phyloP scores from a whole-genome alignment of 2,888 invertebrate genomes.

The Drepana falcataria region DNA sequence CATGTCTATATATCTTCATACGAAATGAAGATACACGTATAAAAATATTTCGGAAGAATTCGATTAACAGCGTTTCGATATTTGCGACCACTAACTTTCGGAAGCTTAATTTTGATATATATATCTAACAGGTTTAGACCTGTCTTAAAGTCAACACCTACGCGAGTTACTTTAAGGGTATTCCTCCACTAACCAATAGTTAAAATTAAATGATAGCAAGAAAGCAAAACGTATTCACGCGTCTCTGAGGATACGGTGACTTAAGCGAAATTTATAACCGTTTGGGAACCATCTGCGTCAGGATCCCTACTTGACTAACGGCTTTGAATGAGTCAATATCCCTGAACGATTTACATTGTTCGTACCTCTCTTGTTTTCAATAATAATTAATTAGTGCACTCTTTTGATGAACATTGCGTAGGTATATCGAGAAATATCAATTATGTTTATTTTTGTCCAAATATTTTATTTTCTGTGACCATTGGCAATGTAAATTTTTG shows the following conservation, averaged over 20 bases:
- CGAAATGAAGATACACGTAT: no score
- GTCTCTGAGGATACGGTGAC: slow-evolving; percentile 31
- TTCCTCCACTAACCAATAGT: slow-evolving; percentile 6
- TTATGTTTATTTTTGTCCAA: no score
- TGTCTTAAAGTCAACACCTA: not conserved
- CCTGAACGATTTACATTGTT: slow-evolving; percentile 54
- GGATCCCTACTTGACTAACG: slow-evolving; percentile 48
- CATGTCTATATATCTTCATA: no score
- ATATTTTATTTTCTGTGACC: not conserved
- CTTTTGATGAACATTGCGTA: slow-evolving; percentile 6
- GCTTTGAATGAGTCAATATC: slow-evolving; percentile 49
- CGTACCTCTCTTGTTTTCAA: slow-evolving; percentile 24
- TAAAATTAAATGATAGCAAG: slow-evolving; percentile 33
- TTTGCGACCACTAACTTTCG: no score
- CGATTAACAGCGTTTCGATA: no score
- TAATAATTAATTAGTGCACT: slow-evolving; percentile 6
- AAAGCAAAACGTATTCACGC: slow-evolving; percentile 29
- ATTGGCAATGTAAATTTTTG: not conserved
- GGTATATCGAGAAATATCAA: not conserved
- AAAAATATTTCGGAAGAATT: no score
- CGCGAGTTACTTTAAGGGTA: slow-evolving; percentile 1
- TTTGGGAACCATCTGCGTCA: slow-evolving; percentile 51
- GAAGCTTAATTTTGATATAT: no score
- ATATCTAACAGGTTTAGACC: no score
- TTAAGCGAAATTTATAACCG: slow-evolving; percentile 49